A percentile compares a stretch with the other conserved stretches of the same genome.
phyloP scores from a whole-genome alignment of 1,140 invertebrate genomes.

The Neocloeon triangulifer region DNA sequence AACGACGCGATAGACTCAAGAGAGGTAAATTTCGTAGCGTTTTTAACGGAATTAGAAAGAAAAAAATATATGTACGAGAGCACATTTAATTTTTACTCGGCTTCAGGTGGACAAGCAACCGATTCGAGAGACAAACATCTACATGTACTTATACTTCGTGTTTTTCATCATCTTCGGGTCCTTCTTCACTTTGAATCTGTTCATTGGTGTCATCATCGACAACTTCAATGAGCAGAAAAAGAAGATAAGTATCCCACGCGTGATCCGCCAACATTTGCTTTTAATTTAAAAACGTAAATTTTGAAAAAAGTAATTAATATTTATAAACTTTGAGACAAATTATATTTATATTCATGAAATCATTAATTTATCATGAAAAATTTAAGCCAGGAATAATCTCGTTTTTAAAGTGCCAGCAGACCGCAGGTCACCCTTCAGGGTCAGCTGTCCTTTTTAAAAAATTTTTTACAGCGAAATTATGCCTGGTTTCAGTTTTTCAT shows the following conservation, averaged over 20 bases:
- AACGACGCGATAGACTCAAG: constrained; percentile 90
- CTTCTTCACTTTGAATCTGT: constrained; percentile 93
- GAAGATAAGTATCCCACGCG: constrained; percentile 42
- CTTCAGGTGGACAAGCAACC: constrained; percentile 75
- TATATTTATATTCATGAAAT: no score
- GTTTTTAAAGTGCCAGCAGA: no score
- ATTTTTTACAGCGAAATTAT: no score
- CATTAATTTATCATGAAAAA: no score
- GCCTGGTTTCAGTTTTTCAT: no score
- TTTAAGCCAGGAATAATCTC: no score
- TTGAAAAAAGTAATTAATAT: neutral
- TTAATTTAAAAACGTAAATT: no score
- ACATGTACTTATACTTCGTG: constrained; percentile 96
- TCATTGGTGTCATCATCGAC: constrained; percentile 96
- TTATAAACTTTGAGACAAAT: neutral
- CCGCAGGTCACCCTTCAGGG: no score
- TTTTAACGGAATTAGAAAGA: neutral
- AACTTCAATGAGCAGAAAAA: constrained; percentile 99
- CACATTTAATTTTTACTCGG: constrained; percentile 12
- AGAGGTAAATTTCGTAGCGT: constrained; percentile 55
- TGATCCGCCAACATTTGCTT: no score
- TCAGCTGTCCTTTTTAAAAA: no score
- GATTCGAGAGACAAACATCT: constrained; percentile 77
- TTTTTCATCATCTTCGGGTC: constrained; percentile 95
- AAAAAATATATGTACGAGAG: neutral